Base-by-base conservation (phyloP, 1,140 invertebrate genomes). In the Drosophila pseudoananassae region DNA sequence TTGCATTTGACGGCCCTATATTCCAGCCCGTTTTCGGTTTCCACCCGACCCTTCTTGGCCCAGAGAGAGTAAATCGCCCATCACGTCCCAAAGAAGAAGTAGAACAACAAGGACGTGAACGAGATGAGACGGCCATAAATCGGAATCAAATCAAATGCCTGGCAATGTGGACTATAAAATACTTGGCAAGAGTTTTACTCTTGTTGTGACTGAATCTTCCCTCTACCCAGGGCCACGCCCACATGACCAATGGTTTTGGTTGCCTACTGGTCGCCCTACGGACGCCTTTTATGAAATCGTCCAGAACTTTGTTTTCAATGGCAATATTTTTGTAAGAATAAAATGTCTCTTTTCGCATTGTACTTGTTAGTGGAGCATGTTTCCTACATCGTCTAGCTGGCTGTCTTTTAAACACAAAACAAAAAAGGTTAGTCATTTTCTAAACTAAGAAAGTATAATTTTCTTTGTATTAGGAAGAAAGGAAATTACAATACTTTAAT, bases 261-360 rank as follows among this genome's bases (percentile, higher is more conserved):
- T 27, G 20, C 25, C 25, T 27, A 27, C 4, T 36, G 36, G 31
- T 17, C 40, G 15, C 33, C 40, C 14, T 25, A 58, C 38, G 46
- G 38, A 50, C 59, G 49, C 58, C 71, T 88, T 81, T 88, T 88
- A 88, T 89, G 84, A 88, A 83, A 88, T 60, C 83, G 72, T 87
- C 83, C 81, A 88, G 78, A 88, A 79, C 83, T 88, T 88, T 88
- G 83, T 89, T 88, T 88, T 88, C 83, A 88, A 88, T 88, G 75
- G 65, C 78, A 88, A 88, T 88, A 88, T 88, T 88, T 88, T 83
- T 70, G 43, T 73, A 73, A 17, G 31, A 38, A 47, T 56, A 69
- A 56, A 69, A 69, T 47, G 40, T 65, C 36, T 54, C 64, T 59
- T 27, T 51, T 15, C 5, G 33, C 51, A 51, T 27, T 38, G 25